These are phyloP conservation scores for Zaprionus lachaisei DNA, from an alignment of 1,140 invertebrate species.

Conservation along the genomic window DNA sequence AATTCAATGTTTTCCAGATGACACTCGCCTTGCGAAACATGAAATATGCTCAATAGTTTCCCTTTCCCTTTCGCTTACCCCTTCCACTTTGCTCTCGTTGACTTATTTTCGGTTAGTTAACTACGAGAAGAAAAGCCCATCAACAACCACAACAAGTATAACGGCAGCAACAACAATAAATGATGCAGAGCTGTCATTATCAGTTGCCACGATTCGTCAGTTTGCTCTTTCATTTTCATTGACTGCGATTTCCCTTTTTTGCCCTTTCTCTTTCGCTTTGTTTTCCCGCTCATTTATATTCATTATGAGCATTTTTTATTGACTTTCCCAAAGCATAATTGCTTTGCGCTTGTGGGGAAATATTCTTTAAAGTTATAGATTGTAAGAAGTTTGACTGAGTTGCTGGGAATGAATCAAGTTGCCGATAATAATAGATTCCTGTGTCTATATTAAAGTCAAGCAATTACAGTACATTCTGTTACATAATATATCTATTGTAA, in stretches of 20 bases:
- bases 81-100: neutral
- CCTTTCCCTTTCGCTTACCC: neutral
- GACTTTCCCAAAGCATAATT: neutral
- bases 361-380: neutral
- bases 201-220: conserved; percentile 34
- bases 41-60: neutral
- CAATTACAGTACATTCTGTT: too few species aligned
- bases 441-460: too few species aligned
- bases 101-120: conserved; percentile 3
- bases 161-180: neutral
- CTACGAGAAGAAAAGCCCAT: neutral
- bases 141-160: neutral
- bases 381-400: neutral
- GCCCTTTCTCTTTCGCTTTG: neutral
- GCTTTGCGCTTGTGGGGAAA: neutral
- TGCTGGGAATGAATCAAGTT: too few species aligned
- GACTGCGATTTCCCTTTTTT: conserved; percentile 12
- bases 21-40: conserved; percentile 16
- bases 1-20: conserved; percentile 35
- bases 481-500: too few species aligned
- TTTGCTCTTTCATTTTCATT: neutral
- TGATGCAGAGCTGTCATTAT: conserved; percentile 22
- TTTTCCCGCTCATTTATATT: neutral
- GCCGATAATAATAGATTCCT: too few species aligned
- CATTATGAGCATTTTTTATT: conserved; percentile 3